A percentile compares a stretch with the other conserved stretches of the same genome.
phyloP scores from a whole-genome alignment of 1,140 invertebrate genomes.

The Doryteuthis pealeii region DNA sequence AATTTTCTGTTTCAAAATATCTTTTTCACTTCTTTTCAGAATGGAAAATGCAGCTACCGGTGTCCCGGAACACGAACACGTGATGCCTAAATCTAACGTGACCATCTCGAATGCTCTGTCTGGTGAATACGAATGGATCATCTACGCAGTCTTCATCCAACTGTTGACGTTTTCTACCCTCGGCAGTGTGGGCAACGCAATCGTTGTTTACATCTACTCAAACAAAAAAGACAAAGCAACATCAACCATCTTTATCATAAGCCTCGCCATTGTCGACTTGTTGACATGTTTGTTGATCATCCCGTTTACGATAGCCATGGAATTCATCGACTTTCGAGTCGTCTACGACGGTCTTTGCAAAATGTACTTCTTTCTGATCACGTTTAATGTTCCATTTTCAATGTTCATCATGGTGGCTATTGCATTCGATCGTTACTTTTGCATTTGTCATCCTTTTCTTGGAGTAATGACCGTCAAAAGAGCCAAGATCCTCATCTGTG shows the following conservation, averaged over 20 bases:
- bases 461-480: conserved; percentile 45
- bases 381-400: conserved; percentile 53
- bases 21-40: background rate
- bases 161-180: conserved; percentile 37
- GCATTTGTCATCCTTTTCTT: conserved; percentile 57
- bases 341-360: conserved; percentile 50
- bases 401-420: conserved; percentile 58
- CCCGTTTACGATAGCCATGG: conserved; percentile 47
- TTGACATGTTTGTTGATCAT: conserved; percentile 50
- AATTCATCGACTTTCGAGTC: conserved; percentile 33
- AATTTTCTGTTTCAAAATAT: too few species aligned
- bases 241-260: conserved; percentile 56
- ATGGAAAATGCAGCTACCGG: background rate
- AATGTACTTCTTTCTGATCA: conserved; percentile 53
- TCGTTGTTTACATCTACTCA: conserved; percentile 57
- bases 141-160: conserved; percentile 32
- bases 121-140: background rate
- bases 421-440: conserved; percentile 58
- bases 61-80: background rate
- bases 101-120: background rate
- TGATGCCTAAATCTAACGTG: background rate
- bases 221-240: conserved; percentile 54
- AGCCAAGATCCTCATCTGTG: conserved; percentile 44
- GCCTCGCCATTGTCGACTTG: conserved; percentile 53
- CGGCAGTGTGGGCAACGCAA: conserved; percentile 54